A percentile compares a stretch with the other conserved stretches of the same genome.
Conservation (phyloP, 2,888 invertebrate species). For the Diabrotica balteata region DNA sequence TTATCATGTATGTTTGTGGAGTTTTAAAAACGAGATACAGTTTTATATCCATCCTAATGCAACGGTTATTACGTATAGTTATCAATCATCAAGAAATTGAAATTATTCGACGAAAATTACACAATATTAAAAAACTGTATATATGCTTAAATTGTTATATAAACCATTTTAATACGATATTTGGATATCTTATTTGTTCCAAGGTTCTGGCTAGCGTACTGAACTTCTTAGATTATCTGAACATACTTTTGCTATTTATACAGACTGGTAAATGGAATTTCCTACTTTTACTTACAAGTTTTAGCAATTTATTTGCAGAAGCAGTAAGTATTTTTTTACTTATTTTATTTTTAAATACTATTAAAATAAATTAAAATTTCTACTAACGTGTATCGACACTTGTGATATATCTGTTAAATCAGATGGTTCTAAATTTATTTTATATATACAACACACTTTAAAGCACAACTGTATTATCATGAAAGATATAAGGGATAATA, state of each 20-base stretch:
- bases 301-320: not conserved
- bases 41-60: not conserved
- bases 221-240: not conserved
- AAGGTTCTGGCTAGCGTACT: not conserved
- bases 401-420: too few species aligned
- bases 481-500: too few species aligned
- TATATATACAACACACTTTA: too few species aligned
- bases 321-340: not conserved
- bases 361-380: too few species aligned
- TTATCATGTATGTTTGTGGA: not conserved
- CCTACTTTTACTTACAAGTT: too few species aligned
- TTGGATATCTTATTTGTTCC: not conserved
- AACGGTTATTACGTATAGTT: not conserved
- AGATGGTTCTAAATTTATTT: too few species aligned
- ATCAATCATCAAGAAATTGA: not conserved
- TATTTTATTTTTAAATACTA: not conserved
- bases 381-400: too few species aligned
- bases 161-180: not conserved
- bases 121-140: not conserved
- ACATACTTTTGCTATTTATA: not conserved
- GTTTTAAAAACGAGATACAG: not conserved
- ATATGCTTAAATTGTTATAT: not conserved
- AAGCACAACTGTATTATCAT: too few species aligned
- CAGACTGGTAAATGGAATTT: too few species aligned
- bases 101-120: not conserved